Evolutionary conservation across 2,888 invertebrate species (phyloP).

Genomic region (Catocala nupta): DNA sequence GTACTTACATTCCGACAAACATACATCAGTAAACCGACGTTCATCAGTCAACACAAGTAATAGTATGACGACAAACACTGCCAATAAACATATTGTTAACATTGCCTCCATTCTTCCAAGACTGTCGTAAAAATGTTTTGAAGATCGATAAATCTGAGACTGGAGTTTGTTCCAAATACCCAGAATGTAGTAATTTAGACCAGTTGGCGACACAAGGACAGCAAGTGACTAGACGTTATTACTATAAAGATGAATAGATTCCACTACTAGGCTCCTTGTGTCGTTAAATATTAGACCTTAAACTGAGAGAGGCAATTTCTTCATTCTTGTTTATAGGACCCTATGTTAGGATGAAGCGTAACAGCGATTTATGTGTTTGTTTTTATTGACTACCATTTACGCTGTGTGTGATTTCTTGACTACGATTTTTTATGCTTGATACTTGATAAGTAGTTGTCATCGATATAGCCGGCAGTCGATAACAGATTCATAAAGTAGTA

Average conservation of each 20-base stretch:
- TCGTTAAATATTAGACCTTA: constrained; percentile 40
- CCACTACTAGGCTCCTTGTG: constrained; percentile 16
- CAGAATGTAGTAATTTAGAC: constrained; percentile 1
- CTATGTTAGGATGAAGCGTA: no score
- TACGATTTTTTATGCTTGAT: no score
- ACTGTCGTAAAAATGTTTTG: constrained; percentile 7
- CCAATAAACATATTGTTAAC: not conserved
- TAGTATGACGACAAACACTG: not conserved
- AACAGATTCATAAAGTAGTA: no score
- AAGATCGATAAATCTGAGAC: not conserved
- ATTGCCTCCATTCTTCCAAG: not conserved
- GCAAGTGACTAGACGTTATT: constrained; percentile 6
- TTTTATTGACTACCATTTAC: no score
- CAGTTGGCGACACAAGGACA: constrained; percentile 5
- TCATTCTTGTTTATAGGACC: no score
- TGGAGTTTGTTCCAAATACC: constrained; percentile 1
- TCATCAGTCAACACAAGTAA: no score
- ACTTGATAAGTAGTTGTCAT: no score
- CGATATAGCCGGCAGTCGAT: no score
- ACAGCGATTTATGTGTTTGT: no score
- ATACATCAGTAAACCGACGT: no score
- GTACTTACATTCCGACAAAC: no score
- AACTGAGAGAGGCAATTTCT: not conserved
- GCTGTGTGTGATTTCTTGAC: no score
- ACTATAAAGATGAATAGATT: constrained; percentile 12